Base-by-base conservation (phyloP, 1,140 invertebrate species). In the Papilio helenus region DNA sequence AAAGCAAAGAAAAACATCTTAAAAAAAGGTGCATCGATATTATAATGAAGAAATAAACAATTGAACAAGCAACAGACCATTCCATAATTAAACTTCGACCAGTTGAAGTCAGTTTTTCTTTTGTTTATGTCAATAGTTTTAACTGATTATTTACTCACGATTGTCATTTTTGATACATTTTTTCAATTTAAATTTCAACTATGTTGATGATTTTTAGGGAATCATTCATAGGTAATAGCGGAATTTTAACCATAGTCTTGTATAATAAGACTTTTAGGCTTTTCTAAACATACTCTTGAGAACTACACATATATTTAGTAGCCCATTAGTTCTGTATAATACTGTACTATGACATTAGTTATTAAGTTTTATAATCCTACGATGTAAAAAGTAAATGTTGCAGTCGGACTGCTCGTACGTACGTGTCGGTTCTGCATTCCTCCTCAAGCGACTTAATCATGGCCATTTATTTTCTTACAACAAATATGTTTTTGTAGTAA, bases 401-500 rank as follows among this genome's bases (percentile, higher is more conserved):
- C 16, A 61, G 26, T 68, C 26, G 23, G 20, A 61, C 61, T 16
- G 26, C 61, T 34, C 10, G 55, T 7, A 20, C 51, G 3, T 26
- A 65, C 23, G 61, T 34, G 61, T 68, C 61, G 10, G 26, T 68
- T 68, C 61, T 68, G 61, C 61, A 68, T 68, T 68, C 61, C 61
- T 68, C 26, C 10, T 16, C 61, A 10, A 68, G 61, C 61, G 61
- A 68, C 61, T 68, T 68, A 68, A 68, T 29, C 61, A 68, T 26
- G 61, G 14, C 16, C 61, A 34, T 68, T 68, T 68, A 68, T 68
- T 68, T 68, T 68, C n/a, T 68, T 68, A 68, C 61, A 29, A 68
- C 61, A 34, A 68, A 68, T 68, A 29, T 68, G 14, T 68, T 68
- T 68, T 68, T 68, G 26, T 68, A 5, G 61, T 68, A 68, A 68